Percentiles rank a stretch among this genome's conserved stretches.
Conservation (phyloP, 2,888 invertebrate species). For the Drosophila anomalata region DNA sequence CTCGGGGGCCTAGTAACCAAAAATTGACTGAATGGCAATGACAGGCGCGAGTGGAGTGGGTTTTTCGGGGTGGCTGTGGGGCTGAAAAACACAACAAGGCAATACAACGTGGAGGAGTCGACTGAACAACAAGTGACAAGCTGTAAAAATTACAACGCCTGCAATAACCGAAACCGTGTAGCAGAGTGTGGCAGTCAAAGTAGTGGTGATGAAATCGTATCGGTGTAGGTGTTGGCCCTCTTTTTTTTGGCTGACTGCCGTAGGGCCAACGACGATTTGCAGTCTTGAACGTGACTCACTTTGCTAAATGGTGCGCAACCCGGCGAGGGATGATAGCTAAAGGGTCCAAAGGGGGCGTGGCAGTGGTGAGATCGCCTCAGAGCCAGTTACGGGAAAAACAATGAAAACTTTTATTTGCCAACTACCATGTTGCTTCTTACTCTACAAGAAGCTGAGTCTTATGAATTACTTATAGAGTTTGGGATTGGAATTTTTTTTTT, state of each 20-base stretch:
- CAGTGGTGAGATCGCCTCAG: slow-evolving; percentile 11
- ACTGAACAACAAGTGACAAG: slow-evolving; percentile 70
- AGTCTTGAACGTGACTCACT: slow-evolving; percentile 77
- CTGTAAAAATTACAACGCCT: slow-evolving; percentile 70
- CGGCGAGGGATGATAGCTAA: slow-evolving; percentile 29
- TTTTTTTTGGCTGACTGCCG: slow-evolving; percentile 43
- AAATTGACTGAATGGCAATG: slow-evolving; percentile 72
- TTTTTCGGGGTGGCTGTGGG: neutral
- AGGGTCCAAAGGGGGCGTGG: slow-evolving; percentile 18
- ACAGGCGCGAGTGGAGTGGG: slow-evolving; percentile 5
- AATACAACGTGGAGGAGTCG: neutral
- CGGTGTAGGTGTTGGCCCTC: slow-evolving; percentile 50
- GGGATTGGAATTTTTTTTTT: neutral
- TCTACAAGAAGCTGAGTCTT: neutral
- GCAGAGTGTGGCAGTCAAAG: slow-evolving; percentile 60
- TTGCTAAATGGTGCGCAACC: slow-evolving; percentile 77
- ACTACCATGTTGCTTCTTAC: slow-evolving; percentile 52
- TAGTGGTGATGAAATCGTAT: slow-evolving; percentile 22
- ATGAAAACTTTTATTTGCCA: slow-evolving; percentile 73
- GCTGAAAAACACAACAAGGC: neutral
- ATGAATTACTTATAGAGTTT: neutral
- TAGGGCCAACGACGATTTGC: slow-evolving; percentile 70
- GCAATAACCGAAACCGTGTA: slow-evolving; percentile 67
- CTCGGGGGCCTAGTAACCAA: slow-evolving; percentile 73
- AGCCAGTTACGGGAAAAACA: slow-evolving; percentile 62